These are phyloP conservation scores for Oryctolagus cuniculus DNA, from an alignment of 2,113 vertebrate genomes.

Conservation along the genomic window mOryCun1.1 NC_091438.1:2953001-2953500, in stretches of 20 bases:
- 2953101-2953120: background rate
- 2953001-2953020: background rate
- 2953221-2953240: background rate
- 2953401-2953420: too few relatives aligned
- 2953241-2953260: background rate
- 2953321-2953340: background rate
- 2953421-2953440: too few relatives aligned
- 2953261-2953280: background rate
- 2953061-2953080: background rate
- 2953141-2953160: background rate
- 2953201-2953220: background rate
- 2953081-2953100: slow-evolving; percentile 23
- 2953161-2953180: slow-evolving; percentile 10
- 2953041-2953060: background rate
- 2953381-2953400: background rate
- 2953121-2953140: slow-evolving; percentile 15
- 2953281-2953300: background rate
- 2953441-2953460: too few relatives aligned
- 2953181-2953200: background rate
- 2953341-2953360: background rate
- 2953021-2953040: background rate
- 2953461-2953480: too few relatives aligned
- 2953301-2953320: background rate
- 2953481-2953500: too few relatives aligned
- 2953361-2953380: background rate